Conservation (phyloP, 2,888 invertebrate genomes). For the Microplitis deprimator region DNA sequence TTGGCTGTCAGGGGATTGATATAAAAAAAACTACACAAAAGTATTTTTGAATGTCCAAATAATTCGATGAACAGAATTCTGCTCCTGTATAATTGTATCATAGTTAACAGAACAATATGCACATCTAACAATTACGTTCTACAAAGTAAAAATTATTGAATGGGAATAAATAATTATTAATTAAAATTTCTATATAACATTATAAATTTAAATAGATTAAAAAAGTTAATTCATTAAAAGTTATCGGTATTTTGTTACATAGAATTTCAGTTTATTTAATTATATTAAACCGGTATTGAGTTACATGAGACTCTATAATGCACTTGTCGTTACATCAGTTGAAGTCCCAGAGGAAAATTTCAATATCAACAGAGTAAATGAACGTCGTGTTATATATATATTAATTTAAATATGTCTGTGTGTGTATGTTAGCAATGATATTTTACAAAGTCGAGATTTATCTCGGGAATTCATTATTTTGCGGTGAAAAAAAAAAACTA, state of each 20-base stretch:
- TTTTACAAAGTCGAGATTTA: slow-evolving; percentile 55
- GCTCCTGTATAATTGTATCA: too few species aligned
- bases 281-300: neutral
- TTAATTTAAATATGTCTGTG: neutral
- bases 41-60: too few species aligned
- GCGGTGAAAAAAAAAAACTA: slow-evolving; percentile 42
- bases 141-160: too few species aligned
- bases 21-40: too few species aligned
- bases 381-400: neutral
- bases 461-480: slow-evolving; percentile 56
- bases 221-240: neutral
- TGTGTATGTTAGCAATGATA: slow-evolving; percentile 23
- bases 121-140: too few species aligned
- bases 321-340: slow-evolving; percentile 4
- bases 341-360: slow-evolving; percentile 19
- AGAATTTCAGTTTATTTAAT: neutral
- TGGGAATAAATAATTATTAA: too few species aligned
- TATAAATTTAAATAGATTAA: neutral
- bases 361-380: neutral
- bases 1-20: too few species aligned
- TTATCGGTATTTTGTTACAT: neutral
- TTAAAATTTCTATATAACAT: too few species aligned
- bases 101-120: too few species aligned
- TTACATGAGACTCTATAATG: neutral
- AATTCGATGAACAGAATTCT: too few species aligned